Conservation (phyloP, 2,888 invertebrate species). For the Thumatha senex region DNA sequence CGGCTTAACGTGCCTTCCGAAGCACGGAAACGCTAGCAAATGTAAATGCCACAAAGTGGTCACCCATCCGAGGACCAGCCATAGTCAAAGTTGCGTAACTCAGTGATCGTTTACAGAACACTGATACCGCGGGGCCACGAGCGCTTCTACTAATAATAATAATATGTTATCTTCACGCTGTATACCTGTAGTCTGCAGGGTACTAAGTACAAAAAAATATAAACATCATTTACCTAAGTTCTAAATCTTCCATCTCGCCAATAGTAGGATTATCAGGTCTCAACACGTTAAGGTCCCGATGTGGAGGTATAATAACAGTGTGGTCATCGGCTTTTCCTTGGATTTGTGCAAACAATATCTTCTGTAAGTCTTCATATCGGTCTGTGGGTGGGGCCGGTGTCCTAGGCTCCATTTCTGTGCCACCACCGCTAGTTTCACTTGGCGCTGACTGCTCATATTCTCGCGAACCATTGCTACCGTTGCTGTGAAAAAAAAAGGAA, state of each 20-base stretch:
- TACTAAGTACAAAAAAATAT: too few relatives aligned
- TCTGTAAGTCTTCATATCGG: constrained; percentile 84
- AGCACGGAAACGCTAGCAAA: too few relatives aligned
- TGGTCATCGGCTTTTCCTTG: constrained; percentile 80
- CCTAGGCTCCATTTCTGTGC: constrained; percentile 52
- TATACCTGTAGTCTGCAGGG: too few relatives aligned
- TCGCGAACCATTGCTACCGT: constrained; percentile 69
- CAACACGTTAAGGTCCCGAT: constrained; percentile 79
- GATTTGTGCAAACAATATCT: constrained; percentile 77
- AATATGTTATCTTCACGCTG: too few relatives aligned
- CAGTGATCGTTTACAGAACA: too few relatives aligned
- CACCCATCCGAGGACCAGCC: too few relatives aligned
- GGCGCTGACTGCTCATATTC: constrained; percentile 77
- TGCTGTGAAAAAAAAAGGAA: constrained; percentile 41
- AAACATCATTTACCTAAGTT: constrained; percentile 73
- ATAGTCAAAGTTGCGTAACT: too few relatives aligned
- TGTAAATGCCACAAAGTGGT: too few relatives aligned
- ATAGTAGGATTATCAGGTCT: constrained; percentile 87
- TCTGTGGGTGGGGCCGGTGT: constrained; percentile 80
- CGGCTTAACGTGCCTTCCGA: too few relatives aligned
- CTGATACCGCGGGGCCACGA: too few relatives aligned
- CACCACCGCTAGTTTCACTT: constrained; percentile 68
- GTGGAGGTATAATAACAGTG: constrained; percentile 74
- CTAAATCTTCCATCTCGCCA: constrained; percentile 86
- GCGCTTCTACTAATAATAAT: too few relatives aligned